Base-by-base conservation (phyloP, 2,113 vertebrate species). In the Ia io region DNA sequence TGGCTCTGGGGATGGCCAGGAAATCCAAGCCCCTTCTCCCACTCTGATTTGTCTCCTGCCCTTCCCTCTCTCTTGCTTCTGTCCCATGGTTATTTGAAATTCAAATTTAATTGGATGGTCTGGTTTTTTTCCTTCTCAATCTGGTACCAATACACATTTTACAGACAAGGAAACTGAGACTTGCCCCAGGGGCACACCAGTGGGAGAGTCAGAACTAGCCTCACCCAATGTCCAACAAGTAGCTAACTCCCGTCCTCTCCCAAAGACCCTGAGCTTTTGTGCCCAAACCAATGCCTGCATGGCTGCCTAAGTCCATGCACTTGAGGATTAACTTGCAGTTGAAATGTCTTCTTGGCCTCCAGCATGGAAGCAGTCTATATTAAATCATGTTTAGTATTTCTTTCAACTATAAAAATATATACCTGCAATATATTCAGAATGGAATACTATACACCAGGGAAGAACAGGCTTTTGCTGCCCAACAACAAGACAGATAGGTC, bases 361-460 rank as follows among this genome's bases (percentile, higher is more conserved):
- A 92, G 35, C 25, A 71, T 92, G 49, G 47, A 84, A 80, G 32
- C 6, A 71, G 12, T 53, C 42, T 83, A 9, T 23, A 80, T 71
- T 74, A 63, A 84, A 35, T 63, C 3, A 78, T 25, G 84, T 91
- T 56, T 49, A 77, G 56, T 76, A 67, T 42, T 79, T 78, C 51
- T 79, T 84, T 51, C 77, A 11, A 88, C 69, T 63, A 42, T 71
- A 71, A 88, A 96, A 91, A 85, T 53, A 35, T 3, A 65, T 73
- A 40, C 16, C 40, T 83, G 6, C 8, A 49, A 35, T 61, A 56
- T 79, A 44, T 37, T 83, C 37, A 49, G 1, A 20, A 7, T 35
- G n/a, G 32, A 79, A 77, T 85, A 47, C 9, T 71, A 25, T 17
- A 25, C 25, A 40, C 9, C 35, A 44, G 7, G 9, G 40, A 69